A percentile compares a stretch with the other conserved stretches of the same genome.
Evolutionary conservation across 2,797 vertebrate genomes (phyloP).

Genomic region (Vireo griseus): DNA sequence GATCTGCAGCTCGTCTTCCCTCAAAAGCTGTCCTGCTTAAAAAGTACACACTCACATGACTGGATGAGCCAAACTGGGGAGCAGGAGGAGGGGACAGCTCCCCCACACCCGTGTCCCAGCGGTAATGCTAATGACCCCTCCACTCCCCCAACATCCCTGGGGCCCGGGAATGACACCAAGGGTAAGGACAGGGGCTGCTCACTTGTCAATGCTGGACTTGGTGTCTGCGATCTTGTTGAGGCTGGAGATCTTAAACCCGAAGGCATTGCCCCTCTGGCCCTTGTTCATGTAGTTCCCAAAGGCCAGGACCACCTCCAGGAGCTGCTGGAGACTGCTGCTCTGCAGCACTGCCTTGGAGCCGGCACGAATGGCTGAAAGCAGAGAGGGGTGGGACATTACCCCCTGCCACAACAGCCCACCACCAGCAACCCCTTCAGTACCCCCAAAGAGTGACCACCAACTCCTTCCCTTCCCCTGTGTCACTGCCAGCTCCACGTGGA

Average conservation of each 20-base stretch:
- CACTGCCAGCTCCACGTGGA: neutral
- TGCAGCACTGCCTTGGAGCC: conserved; percentile 91
- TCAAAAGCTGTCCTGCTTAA: neutral
- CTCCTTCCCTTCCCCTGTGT: neutral
- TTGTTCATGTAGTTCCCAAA: conserved; percentile 99
- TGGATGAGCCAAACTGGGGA: fast-evolving
- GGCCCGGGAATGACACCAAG: fast-evolving
- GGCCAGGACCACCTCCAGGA: conserved; percentile 92
- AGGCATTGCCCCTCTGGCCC: conserved; percentile 92
- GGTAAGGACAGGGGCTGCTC: conserved; percentile 50
- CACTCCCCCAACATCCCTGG: neutral
- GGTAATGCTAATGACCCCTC: neutral
- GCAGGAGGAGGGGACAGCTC: neutral
- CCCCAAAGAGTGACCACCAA: neutral
- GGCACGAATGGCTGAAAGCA: conserved; percentile 81
- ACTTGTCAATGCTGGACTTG: conserved; percentile 96
- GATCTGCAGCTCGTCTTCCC: neutral
- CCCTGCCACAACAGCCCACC: neutral
- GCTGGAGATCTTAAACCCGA: conserved; percentile 90
- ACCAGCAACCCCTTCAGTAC: neutral
- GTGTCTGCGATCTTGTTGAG: conserved; percentile 96
- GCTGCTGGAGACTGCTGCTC: conserved; percentile 89
- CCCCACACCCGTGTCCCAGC: neutral
- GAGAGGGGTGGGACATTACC: neutral
- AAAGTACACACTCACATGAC: neutral